These are phyloP conservation scores for Drosophila asahinai DNA, from an alignment of 1,140 invertebrate genomes.

Conservation along the genomic window DNA sequence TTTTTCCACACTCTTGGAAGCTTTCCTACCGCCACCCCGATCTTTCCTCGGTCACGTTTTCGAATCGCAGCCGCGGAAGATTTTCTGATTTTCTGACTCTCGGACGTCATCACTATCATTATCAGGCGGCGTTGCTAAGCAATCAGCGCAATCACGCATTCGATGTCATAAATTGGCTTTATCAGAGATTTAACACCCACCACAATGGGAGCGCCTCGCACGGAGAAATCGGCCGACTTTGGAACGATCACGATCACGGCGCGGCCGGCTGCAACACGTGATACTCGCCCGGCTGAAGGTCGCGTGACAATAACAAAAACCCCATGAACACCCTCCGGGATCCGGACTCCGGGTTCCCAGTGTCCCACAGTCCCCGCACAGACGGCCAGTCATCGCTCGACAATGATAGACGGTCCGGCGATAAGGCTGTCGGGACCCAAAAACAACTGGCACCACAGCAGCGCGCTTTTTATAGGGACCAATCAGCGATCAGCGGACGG, in stretches of 20 bases:
- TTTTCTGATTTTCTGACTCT: slow-evolving; percentile 36
- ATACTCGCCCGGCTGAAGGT: slow-evolving; percentile 55
- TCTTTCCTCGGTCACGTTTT: slow-evolving; percentile 59
- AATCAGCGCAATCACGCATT: slow-evolving; percentile 48
- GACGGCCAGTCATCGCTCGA: slow-evolving; percentile 37
- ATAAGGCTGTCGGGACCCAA: slow-evolving; percentile 50
- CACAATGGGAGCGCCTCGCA: slow-evolving; percentile 11
- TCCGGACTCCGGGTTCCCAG: slow-evolving; percentile 1
- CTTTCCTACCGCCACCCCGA: slow-evolving; percentile 52
- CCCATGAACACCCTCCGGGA: slow-evolving; percentile 2
- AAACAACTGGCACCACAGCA: slow-evolving; percentile 75
- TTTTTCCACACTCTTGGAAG: slow-evolving; percentile 71
- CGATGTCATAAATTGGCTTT: slow-evolving; percentile 59
- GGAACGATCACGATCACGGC: slow-evolving; percentile 57
- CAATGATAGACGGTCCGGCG: slow-evolving; percentile 48
- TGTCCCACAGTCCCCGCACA: neutral
- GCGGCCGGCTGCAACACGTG: slow-evolving; percentile 69
- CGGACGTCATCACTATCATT: slow-evolving; percentile 18
- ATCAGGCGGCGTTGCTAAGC: slow-evolving; percentile 47
- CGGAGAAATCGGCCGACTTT: slow-evolving; percentile 64
- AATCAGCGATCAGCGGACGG: slow-evolving; percentile 48
- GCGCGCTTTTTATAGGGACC: slow-evolving; percentile 71
- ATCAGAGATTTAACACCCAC: slow-evolving; percentile 56
- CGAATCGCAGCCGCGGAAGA: slow-evolving; percentile 50
- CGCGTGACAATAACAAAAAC: slow-evolving; percentile 75